Evolutionary conservation across 2,797 vertebrate species (phyloP).

Genomic region (Clamator glandarius): DNA sequence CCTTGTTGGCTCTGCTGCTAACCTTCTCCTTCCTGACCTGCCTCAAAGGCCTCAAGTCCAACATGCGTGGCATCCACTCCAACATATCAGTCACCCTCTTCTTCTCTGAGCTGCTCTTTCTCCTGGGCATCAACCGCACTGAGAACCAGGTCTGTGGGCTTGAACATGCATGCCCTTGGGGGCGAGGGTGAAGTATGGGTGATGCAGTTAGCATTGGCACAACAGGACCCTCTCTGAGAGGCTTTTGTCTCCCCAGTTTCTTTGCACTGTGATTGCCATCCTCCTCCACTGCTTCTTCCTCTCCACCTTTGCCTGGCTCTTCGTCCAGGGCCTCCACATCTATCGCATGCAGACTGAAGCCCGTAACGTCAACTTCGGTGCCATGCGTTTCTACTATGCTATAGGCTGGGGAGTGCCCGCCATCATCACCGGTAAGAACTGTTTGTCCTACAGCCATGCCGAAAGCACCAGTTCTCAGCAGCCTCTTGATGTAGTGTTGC

Average conservation of each 20-base stretch:
- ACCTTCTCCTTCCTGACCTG: conserved; percentile 90
- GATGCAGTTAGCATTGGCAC: not conserved
- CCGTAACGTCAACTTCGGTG: conserved; percentile 94
- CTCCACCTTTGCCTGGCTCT: conserved; percentile 96
- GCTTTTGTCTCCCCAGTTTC: conserved; percentile 81
- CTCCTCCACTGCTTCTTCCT: conserved; percentile 99
- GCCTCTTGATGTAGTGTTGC: not conserved
- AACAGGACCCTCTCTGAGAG: not conserved
- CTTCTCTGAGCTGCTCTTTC: conserved; percentile 92
- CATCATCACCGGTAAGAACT: conserved; percentile 89
- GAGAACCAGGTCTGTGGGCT: conserved; percentile 91
- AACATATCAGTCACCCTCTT: conserved; percentile 92
- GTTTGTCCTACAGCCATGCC: not conserved
- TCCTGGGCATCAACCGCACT: conserved; percentile 93
- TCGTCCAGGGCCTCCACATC: conserved; percentile 95
- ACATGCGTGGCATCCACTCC: conserved; percentile 93
- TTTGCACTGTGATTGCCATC: conserved; percentile 96
- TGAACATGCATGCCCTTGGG: fast-evolving
- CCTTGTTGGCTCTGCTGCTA: conserved; percentile 89
- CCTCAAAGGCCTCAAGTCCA: conserved; percentile 95
- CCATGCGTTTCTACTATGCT: conserved; percentile 98
- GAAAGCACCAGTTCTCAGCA: not conserved
- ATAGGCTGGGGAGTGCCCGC: conserved; percentile 98
- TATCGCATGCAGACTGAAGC: conserved; percentile 98
- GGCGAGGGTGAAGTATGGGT: not conserved